These are phyloP conservation scores for Physocephala rufipes DNA, from an alignment of 2,888 invertebrate genomes.

Conservation along the genomic window DNA sequence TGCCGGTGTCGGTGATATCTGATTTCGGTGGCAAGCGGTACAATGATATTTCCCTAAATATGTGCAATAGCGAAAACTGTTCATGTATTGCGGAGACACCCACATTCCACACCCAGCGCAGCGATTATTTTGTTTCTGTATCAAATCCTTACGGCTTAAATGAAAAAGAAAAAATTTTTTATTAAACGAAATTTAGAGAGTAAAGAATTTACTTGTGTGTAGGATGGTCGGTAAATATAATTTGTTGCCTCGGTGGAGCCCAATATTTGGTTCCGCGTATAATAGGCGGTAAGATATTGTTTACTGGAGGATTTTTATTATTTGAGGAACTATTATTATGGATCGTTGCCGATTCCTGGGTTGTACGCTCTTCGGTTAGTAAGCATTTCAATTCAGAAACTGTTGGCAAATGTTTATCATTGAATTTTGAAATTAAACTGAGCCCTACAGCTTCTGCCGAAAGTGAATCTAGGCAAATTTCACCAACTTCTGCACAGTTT, in stretches of 20 bases:
- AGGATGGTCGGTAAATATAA: slow-evolving; percentile 82
- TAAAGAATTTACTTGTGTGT: slow-evolving; percentile 69
- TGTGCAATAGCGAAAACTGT: slow-evolving; percentile 81
- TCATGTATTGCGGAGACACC: slow-evolving; percentile 76
- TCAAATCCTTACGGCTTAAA: slow-evolving; percentile 71
- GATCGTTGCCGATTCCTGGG: slow-evolving; percentile 79
- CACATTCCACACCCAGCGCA: slow-evolving; percentile 88
- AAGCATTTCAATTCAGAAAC: slow-evolving; percentile 84
- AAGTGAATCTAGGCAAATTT: slow-evolving; percentile 66
- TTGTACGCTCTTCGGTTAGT: slow-evolving; percentile 79
- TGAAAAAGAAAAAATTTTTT: background rate
- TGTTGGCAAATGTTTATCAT: slow-evolving; percentile 77
- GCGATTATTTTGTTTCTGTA: slow-evolving; percentile 78
- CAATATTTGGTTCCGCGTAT: slow-evolving; percentile 81
- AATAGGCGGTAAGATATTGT: slow-evolving; percentile 66
- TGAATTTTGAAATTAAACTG: slow-evolving; percentile 78
- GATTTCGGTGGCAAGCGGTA: slow-evolving; percentile 84
- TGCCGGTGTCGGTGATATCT: slow-evolving; percentile 76
- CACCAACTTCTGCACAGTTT: slow-evolving; percentile 55
- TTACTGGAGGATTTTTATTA: slow-evolving; percentile 70
- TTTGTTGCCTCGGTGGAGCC: slow-evolving; percentile 86
- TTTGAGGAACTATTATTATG: slow-evolving; percentile 73
- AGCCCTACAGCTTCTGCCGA: slow-evolving; percentile 84
- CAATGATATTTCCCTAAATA: slow-evolving; percentile 88
- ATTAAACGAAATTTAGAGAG: background rate